A percentile compares a stretch with the other conserved stretches of the same genome.
Evolutionary conservation across 2,113 vertebrate species (phyloP).

Genomic region (Eclectus roratus): DNA sequence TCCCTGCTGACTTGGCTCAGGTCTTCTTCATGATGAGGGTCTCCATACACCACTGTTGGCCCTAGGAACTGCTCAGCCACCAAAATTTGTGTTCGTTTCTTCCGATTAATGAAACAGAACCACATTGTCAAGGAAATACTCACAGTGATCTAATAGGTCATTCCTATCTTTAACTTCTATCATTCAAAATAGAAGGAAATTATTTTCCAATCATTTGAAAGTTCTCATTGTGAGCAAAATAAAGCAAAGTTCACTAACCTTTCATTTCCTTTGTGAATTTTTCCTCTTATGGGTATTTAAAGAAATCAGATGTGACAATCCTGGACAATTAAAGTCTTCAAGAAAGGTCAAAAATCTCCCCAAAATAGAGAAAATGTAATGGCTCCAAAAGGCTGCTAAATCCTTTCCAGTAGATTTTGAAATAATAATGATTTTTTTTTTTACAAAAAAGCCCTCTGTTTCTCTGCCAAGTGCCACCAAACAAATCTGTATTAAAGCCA

Average conservation of each 20-base stretch:
- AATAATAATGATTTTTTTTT: constrained; percentile 45
- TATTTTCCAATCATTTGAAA: constrained; percentile 29
- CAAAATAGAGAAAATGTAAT: constrained; percentile 11
- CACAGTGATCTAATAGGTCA: constrained; percentile 68
- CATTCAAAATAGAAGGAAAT: constrained; percentile 46
- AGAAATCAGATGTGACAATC: constrained; percentile 53
- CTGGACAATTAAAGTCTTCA: constrained; percentile 8
- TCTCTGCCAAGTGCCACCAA: constrained; percentile 30
- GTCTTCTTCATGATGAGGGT: background rate
- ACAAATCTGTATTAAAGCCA: background rate
- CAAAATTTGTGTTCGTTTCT: background rate
- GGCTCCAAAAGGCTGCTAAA: constrained; percentile 23
- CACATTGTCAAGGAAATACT: background rate
- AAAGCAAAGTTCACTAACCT: constrained; percentile 56
- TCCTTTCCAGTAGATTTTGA: constrained; percentile 46
- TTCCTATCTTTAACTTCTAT: constrained; percentile 63
- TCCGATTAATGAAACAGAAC: background rate
- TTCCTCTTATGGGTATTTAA: constrained; percentile 38
- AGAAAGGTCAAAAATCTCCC: constrained; percentile 46
- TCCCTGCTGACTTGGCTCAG: background rate
- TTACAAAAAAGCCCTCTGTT: background rate
- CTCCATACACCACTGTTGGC: background rate
- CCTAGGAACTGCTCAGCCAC: background rate
- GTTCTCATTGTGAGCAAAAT: constrained; percentile 45
- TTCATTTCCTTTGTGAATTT: constrained; percentile 7